phyloP scores from a whole-genome alignment of 2,888 invertebrate genomes.

The Mesorhabditis spiculigera region DNA sequence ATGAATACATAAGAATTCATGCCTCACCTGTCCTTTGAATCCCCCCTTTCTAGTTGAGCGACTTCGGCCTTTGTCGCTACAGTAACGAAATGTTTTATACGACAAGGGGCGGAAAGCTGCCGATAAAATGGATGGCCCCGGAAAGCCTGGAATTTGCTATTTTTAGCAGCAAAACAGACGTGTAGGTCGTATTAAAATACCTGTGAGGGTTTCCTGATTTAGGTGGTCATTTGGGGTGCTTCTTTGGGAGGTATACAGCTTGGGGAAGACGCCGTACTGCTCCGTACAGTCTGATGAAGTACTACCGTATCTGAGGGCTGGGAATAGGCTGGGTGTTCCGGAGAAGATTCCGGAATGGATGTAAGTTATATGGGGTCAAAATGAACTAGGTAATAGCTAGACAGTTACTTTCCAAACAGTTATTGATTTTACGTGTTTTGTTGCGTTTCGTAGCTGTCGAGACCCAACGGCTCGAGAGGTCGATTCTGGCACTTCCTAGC shows the following conservation, averaged over 20 bases:
- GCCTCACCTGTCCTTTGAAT: no score
- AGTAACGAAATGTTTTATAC: neutral
- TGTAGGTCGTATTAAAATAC: neutral
- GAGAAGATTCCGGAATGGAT: conserved; percentile 2
- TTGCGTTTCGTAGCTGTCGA: no score
- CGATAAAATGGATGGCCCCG: conserved; percentile 1
- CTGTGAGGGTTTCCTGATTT: neutral
- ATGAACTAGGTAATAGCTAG: neutral
- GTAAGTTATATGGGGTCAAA: neutral
- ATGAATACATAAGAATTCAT: no score
- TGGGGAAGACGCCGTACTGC: neutral
- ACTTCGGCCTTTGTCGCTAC: neutral
- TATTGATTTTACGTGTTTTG: no score
- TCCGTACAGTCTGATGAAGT: conserved; percentile 1
- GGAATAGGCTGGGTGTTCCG: neutral
- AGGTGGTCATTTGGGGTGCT: neutral
- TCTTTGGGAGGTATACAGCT: neutral
- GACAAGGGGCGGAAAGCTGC: neutral
- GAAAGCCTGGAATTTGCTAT: neutral
- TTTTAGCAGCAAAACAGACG: neutral
- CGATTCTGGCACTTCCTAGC: neutral
- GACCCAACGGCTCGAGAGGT: no score
- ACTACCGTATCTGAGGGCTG: neutral
- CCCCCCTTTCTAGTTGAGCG: neutral
- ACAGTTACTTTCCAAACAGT: no score